Conservation (phyloP, 2,113 vertebrate genomes). For the Phoxinus phoxinus region DNA sequence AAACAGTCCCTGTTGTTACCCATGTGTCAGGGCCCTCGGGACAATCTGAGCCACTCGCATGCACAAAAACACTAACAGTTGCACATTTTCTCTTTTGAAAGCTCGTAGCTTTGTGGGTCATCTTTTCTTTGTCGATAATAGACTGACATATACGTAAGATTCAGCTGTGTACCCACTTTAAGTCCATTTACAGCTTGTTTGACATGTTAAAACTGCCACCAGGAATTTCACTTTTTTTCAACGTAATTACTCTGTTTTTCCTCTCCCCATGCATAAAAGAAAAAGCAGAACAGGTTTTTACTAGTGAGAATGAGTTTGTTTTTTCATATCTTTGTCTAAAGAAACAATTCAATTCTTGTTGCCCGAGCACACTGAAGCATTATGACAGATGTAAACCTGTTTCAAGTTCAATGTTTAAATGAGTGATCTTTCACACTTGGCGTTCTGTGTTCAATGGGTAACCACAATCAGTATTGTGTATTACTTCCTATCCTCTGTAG, state of each 20-base stretch:
- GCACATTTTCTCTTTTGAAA: slow-evolving; percentile 1
- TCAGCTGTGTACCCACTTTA: background rate
- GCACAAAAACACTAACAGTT: background rate
- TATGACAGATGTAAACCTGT: slow-evolving; percentile 24
- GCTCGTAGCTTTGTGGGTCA: background rate
- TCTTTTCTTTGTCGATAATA: too few species aligned
- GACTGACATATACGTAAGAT: too few species aligned
- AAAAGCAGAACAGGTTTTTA: slow-evolving; percentile 25
- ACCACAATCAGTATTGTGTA: background rate
- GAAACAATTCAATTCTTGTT: background rate
- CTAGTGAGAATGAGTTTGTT: background rate
- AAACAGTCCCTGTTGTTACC: slow-evolving; percentile 20
- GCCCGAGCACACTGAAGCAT: background rate
- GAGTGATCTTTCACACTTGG: slow-evolving; percentile 5
- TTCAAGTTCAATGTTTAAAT: background rate
- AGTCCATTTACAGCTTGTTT: background rate
- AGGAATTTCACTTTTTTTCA: background rate
- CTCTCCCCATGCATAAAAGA: background rate
- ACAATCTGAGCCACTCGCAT: background rate
- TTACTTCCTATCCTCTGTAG: slow-evolving; percentile 16
- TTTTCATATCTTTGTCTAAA: background rate
- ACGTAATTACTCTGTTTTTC: background rate
- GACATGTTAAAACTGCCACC: background rate
- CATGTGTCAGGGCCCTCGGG: slow-evolving; percentile 19
- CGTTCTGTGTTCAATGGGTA: slow-evolving; percentile 18